phyloP scores from a whole-genome alignment of 2,888 invertebrate species.

The Steinernema scapterisci region DNA sequence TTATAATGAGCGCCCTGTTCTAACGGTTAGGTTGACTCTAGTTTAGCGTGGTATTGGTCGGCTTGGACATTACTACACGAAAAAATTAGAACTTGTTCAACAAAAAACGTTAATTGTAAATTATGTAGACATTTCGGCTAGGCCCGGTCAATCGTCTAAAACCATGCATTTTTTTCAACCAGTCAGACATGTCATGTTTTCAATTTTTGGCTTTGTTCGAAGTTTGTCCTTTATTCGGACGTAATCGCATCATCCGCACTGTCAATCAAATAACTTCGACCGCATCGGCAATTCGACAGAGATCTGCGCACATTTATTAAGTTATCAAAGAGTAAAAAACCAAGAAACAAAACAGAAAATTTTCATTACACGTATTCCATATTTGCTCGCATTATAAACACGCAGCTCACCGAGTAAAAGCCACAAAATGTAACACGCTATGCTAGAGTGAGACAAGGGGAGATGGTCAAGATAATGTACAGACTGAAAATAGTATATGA shows the following conservation, averaged over 20 bases:
- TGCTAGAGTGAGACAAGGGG: background rate
- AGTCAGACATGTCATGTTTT: background rate
- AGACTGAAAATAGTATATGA: background rate
- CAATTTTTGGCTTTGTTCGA: background rate
- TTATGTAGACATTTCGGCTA: no score
- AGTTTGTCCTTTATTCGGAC: background rate
- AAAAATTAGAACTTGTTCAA: no score
- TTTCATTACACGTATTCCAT: conserved; percentile 24
- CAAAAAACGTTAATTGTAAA: no score
- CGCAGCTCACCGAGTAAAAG: conserved; percentile 4
- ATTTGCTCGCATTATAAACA: conserved; percentile 28
- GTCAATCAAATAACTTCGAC: background rate
- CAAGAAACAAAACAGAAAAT: background rate
- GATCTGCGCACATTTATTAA: conserved; percentile 21
- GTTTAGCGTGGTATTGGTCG: no score
- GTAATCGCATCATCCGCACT: conserved; percentile 13
- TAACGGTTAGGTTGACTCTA: no score
- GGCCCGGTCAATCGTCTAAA: no score
- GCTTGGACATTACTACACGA: no score
- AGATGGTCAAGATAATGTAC: background rate
- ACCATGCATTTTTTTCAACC: no score
- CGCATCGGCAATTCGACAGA: background rate
- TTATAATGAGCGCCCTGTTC: no score
- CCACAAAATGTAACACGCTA: background rate
- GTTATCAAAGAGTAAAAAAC: background rate